A percentile compares a stretch with the other conserved stretches of the same genome.
Conservation (phyloP, 2,797 vertebrate genomes). For the Rhynchonycteris naso region DNA sequence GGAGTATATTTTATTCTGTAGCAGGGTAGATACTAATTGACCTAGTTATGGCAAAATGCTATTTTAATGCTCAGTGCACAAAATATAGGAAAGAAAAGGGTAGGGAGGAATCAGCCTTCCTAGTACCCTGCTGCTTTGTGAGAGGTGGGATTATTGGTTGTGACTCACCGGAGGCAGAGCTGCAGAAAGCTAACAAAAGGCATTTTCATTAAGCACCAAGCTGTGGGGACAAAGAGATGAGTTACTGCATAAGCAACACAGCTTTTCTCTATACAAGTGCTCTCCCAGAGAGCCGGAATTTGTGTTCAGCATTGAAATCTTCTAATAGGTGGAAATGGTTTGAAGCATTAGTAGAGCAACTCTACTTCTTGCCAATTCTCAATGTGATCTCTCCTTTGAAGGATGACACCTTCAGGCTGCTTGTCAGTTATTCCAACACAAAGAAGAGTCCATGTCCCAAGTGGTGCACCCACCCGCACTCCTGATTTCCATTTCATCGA, state of each 20-base stretch:
- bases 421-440: not conserved
- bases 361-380: not conserved
- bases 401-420: not conserved
- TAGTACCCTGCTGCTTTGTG: not conserved
- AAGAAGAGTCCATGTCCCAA: not conserved
- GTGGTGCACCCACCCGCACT: not conserved
- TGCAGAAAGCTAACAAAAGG: not conserved
- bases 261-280: not conserved
- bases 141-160: not conserved
- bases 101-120: not conserved
- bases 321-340: slow-evolving; percentile 29
- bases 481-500: not conserved
- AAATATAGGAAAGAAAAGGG: not conserved
- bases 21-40: not conserved
- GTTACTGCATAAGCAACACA: not conserved
- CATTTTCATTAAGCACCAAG: not conserved
- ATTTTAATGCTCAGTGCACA: not conserved
- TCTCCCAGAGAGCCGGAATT: not conserved
- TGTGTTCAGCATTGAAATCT: slow-evolving; percentile 42
- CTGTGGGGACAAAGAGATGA: not conserved
- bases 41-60: not conserved
- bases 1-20: not conserved
- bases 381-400: not conserved
- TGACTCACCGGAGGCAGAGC: slow-evolving; percentile 25
- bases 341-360: not conserved